Conservation (phyloP, 2,113 vertebrate genomes). For the Campylomormyrus tamandua region DNA sequence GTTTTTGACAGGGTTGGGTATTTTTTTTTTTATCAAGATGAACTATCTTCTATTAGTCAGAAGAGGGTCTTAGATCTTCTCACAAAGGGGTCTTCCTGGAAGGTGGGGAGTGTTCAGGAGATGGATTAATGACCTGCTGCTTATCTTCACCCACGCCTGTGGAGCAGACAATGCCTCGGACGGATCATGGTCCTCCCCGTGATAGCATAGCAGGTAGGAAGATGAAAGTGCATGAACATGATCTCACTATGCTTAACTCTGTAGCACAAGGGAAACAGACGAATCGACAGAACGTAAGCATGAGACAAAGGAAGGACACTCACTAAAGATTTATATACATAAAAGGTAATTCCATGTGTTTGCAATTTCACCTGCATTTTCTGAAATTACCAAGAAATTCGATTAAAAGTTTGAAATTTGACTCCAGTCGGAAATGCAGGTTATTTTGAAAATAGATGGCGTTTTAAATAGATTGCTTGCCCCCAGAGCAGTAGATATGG, state of each 20-base stretch:
- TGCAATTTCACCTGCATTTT: neutral
- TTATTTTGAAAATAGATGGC: constrained; percentile 57
- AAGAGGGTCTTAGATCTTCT: constrained; percentile 27
- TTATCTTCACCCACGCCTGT: constrained; percentile 4
- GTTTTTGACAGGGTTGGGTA: constrained; percentile 24
- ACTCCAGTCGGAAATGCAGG: constrained; percentile 58
- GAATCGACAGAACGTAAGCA: constrained; percentile 21
- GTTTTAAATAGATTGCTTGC: constrained; percentile 64
- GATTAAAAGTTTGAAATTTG: constrained; percentile 46
- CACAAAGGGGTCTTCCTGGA: constrained; percentile 15
- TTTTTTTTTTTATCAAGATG: constrained; percentile 20
- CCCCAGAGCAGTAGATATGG: constrained; percentile 53
- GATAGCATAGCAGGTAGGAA: neutral
- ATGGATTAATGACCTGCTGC: constrained; percentile 37
- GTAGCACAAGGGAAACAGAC: constrained; percentile 17
- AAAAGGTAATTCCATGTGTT: neutral
- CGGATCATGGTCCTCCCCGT: neutral
- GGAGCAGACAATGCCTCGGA: neutral
- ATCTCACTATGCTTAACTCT: constrained; percentile 25
- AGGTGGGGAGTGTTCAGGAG: constrained; percentile 29
- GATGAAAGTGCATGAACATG: constrained; percentile 7
- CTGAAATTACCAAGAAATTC: constrained; percentile 26
- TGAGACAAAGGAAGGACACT: constrained; percentile 29
- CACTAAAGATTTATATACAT: neutral
- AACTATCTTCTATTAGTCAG: constrained; percentile 25